Evolutionary conservation across 1,140 invertebrate species (phyloP).

Genomic region (Andrena cerasifolii): DNA sequence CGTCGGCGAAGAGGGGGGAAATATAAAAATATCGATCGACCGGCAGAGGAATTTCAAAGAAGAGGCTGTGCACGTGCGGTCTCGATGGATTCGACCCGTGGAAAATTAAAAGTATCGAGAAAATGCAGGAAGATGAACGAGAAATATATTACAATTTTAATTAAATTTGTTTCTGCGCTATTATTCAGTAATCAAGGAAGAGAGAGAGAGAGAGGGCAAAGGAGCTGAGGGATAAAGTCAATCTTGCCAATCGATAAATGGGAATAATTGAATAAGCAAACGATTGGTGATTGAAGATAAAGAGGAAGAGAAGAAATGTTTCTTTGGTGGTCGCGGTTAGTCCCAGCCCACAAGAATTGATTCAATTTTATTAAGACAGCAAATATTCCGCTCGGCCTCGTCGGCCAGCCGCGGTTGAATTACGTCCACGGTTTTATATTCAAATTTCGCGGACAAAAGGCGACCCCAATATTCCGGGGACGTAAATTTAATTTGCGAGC

Average conservation of each 20-base stretch:
- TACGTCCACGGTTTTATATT: conserved; percentile 17
- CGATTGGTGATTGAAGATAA: neutral
- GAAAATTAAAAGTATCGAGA: too few species aligned
- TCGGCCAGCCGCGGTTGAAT: neutral
- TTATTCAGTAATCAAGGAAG: too few species aligned
- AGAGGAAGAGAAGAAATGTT: neutral
- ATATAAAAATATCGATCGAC: conserved; percentile 11
- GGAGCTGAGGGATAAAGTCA: too few species aligned
- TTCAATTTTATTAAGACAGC: neutral
- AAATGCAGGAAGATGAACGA: too few species aligned
- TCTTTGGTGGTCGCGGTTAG: neutral
- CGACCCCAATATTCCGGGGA: neutral
- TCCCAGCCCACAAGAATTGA: neutral
- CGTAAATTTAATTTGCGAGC: conserved; percentile 28
- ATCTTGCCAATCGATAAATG: too few species aligned
- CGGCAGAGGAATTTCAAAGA: neutral
- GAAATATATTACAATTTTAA: too few species aligned
- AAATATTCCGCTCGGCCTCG: neutral
- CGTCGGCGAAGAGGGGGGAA: neutral
- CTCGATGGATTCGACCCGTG: too few species aligned
- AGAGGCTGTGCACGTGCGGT: too few species aligned
- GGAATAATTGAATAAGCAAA: neutral
- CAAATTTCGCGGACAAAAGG: conserved; percentile 30
- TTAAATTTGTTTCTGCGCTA: too few species aligned
- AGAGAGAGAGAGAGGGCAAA: too few species aligned